Conservation (phyloP, 2,888 invertebrate genomes). For the Polydrusus pterygomalis region DNA sequence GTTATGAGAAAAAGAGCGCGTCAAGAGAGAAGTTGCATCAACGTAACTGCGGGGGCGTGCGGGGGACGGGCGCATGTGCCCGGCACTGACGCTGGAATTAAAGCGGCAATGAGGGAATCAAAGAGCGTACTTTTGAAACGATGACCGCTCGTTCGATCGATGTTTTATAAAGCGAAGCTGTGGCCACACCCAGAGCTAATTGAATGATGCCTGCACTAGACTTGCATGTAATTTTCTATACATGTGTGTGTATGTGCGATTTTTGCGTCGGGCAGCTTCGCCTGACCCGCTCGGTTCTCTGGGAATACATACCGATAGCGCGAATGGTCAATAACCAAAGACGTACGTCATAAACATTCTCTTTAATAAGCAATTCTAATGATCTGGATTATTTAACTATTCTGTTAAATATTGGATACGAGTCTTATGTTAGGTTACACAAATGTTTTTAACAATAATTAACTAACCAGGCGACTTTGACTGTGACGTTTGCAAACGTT, state of each 20-base stretch:
- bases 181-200: constrained; percentile 73
- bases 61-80: constrained; percentile 51
- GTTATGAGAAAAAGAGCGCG: constrained; percentile 52
- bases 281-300: constrained; percentile 15
- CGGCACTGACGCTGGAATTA: constrained; percentile 55
- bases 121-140: constrained; percentile 73
- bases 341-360: constrained; percentile 19
- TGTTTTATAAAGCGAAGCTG: constrained; percentile 72
- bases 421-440: no score
- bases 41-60: constrained; percentile 37
- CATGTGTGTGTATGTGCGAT: constrained; percentile 19
- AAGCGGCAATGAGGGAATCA: constrained; percentile 64
- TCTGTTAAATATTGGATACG: neutral
- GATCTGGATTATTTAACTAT: neutral
- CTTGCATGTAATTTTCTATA: constrained; percentile 65
- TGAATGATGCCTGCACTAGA: constrained; percentile 72
- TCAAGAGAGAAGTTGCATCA: constrained; percentile 51
- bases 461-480: no score
- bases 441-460: no score
- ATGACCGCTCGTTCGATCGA: constrained; percentile 74
- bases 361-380: constrained; percentile 5
- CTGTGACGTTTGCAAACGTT: no score
- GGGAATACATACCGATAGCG: constrained; percentile 14
- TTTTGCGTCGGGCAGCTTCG: constrained; percentile 29
- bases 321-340: constrained; percentile 29